Evolutionary conservation across 2,113 vertebrate genomes (phyloP), one percentile per base, ranked within the genome.

Genomic region (Embiotoca jacksoni): DNA sequence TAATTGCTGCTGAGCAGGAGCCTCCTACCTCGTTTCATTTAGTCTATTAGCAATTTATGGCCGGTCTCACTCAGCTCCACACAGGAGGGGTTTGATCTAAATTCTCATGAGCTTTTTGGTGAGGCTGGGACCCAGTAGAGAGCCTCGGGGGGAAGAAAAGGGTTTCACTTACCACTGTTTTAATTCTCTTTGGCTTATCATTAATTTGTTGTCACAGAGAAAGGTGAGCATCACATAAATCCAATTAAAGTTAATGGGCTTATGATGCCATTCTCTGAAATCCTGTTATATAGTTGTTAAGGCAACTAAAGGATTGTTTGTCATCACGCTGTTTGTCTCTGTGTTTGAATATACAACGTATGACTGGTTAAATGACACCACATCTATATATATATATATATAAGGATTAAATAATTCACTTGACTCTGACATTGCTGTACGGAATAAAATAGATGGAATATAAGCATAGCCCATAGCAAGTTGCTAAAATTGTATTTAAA

Each of bases 1-100:
- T 94, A 94, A 95, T 94, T 88, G 76, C 90, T 86, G 89, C 77
- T 90, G 89, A 86, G 90, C 94, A 94, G 93, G 91, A 91, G 91
- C 93, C 94, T 95, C 92, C 95, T 91, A 94, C 95, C 93, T 93
- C 90, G 91, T 95, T 96, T 94, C 93, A 94, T 96, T 95, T 94
- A 92, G 96, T 96, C 96, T 96, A 97, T 98, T 96, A 97, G 95
- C 96, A 97, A 97, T 98, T 98, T 96, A 96, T 97, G 95, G 96
- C 95, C 93, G 95, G 96, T 96, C 96, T 96, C 95, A 91, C 94
- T 94, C 85, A 88, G 91, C 94, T 92, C 84, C 1, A 81, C 94
- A 81, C 83, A 90, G 94, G 93, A 94, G 91, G 92, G 94, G 95
- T 92, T 96, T 94, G 89, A 93, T 93, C 88, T 91, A 86, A 90